Conservation (phyloP, 1,140 invertebrate genomes). For the Conus ventricosus region DNA sequence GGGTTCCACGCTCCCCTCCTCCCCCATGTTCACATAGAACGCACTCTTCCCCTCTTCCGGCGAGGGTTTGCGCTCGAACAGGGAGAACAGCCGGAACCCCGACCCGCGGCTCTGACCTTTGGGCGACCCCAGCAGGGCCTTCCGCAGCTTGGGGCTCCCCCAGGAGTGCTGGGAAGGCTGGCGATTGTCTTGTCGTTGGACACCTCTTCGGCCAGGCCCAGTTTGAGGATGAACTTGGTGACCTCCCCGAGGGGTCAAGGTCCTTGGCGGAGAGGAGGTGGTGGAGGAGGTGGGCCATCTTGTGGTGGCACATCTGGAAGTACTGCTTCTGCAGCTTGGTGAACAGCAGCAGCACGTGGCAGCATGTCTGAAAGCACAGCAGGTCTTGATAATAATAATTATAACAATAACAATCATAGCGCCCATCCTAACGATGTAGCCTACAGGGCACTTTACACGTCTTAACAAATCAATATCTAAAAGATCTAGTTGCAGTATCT, state of each 20-base stretch:
- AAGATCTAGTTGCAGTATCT: too few relatives aligned
- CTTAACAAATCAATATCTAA: too few relatives aligned
- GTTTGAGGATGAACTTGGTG: constrained; percentile 42
- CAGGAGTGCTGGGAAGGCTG: constrained; percentile 48
- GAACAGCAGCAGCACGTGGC: constrained; percentile 60
- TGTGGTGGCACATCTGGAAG: constrained; percentile 60
- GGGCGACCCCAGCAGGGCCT: constrained; percentile 41
- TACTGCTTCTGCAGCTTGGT: constrained; percentile 66
- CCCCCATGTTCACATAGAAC: constrained; percentile 56
- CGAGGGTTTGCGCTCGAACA: constrained; percentile 65
- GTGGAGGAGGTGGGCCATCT: constrained; percentile 56
- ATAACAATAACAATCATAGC: too few relatives aligned
- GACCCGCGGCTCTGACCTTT: constrained; percentile 36
- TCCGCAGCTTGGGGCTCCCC: constrained; percentile 52
- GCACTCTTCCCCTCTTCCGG: constrained; percentile 60
- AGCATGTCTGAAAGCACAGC: constrained; percentile 49
- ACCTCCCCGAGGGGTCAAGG: constrained; percentile 49
- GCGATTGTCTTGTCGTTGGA: constrained; percentile 39
- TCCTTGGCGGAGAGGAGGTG: constrained; percentile 53
- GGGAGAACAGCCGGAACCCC: constrained; percentile 61
- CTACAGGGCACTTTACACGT: neutral
- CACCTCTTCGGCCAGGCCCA: constrained; percentile 37
- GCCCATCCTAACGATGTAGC: too few relatives aligned
- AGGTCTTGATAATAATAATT: too few relatives aligned
- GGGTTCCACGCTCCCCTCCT: neutral